Conservation (phyloP, 35 echinoderm and acorn worm species). For the Diadema setosum region DNA sequence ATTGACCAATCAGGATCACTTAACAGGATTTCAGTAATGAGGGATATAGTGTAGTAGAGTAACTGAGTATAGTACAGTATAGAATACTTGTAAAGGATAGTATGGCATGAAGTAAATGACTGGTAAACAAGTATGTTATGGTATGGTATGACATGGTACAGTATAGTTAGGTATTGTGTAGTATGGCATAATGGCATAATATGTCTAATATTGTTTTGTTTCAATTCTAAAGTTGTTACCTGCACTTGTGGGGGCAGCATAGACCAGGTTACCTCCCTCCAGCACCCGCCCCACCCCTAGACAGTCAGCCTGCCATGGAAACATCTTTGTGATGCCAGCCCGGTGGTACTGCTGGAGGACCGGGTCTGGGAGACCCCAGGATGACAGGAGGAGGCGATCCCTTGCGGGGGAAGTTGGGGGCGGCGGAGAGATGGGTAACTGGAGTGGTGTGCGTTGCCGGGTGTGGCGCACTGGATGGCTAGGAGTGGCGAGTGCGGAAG, state of each 20-base stretch:
- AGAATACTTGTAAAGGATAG: too few species aligned
- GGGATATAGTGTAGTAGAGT: too few species aligned
- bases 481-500: background rate
- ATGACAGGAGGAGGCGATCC: slow-evolving; percentile 65
- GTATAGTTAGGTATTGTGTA: too few species aligned
- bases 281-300: slow-evolving; percentile 56
- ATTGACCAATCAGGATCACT: too few species aligned
- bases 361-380: slow-evolving; percentile 80
- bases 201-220: too few species aligned
- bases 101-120: too few species aligned
- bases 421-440: slow-evolving; percentile 32
- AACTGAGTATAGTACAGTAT: too few species aligned
- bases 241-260: slow-evolving; percentile 95
- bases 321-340: slow-evolving; percentile 75
- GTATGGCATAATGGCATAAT: too few species aligned
- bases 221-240: slow-evolving; percentile 39
- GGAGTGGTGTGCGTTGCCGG: background rate
- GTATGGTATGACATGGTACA: too few species aligned
- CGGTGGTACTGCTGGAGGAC: slow-evolving; percentile 83
- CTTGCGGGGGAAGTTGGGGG: slow-evolving; percentile 5
- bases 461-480: background rate
- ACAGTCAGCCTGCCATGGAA: slow-evolving; percentile 96
- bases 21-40: too few species aligned
- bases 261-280: slow-evolving; percentile 90
- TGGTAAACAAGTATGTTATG: too few species aligned